A percentile compares a stretch with the other conserved stretches of the same genome.
These are phyloP conservation scores for Glossophaga mutica DNA, from an alignment of 2,797 vertebrate genomes.

Conservation along the genomic window DNA sequence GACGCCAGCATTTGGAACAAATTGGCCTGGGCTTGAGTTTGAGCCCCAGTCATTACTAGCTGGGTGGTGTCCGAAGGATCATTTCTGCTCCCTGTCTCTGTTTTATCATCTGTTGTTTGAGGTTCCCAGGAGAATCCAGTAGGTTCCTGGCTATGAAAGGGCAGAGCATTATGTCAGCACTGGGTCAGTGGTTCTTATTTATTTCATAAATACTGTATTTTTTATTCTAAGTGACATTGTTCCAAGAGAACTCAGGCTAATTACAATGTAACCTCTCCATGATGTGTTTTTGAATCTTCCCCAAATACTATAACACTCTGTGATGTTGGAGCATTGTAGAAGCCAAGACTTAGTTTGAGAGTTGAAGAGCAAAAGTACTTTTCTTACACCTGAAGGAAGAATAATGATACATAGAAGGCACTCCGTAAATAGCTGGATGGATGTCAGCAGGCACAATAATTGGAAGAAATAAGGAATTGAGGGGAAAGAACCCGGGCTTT, in stretches of 20 bases:
- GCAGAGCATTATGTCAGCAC: background rate
- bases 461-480: background rate
- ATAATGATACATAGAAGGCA: background rate
- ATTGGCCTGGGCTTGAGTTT: background rate
- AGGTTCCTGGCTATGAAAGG: background rate
- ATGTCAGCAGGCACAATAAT: background rate
- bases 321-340: background rate
- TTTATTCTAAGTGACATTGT: conserved; percentile 3
- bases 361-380: background rate
- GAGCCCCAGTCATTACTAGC: background rate
- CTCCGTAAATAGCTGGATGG: background rate
- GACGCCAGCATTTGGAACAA: background rate
- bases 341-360: background rate
- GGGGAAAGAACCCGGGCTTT: background rate
- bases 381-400: background rate
- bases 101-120: background rate
- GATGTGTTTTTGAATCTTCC: background rate
- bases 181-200: background rate
- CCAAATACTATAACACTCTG: background rate
- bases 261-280: background rate
- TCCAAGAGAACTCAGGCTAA: background rate
- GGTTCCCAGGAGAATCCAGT: background rate
- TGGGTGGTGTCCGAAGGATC: background rate
- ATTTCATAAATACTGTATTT: background rate
- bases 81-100: background rate